These are phyloP conservation scores for Tipula lateralis DNA, from an alignment of 2,888 invertebrate genomes.

Conservation along the genomic window DNA sequence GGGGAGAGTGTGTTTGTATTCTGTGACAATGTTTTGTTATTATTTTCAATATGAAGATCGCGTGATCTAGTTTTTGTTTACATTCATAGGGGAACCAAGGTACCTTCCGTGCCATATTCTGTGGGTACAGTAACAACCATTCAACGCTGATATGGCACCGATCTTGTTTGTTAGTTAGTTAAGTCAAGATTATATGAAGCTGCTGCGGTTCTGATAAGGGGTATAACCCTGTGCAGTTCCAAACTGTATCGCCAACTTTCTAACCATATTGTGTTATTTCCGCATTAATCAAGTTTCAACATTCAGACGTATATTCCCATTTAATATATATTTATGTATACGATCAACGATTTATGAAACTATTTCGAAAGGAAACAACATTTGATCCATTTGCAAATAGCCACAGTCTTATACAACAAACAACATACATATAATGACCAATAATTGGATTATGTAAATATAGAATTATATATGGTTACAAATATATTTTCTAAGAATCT, in stretches of 20 bases:
- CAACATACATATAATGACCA: not conserved
- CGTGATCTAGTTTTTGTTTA: not conserved
- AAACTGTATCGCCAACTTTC: not conserved
- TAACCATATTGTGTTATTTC: not conserved
- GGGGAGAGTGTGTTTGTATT: not conserved
- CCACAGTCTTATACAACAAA: not conserved
- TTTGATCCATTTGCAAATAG: not conserved
- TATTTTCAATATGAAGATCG: not conserved
- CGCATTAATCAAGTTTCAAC: not conserved
- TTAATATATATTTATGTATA: not conserved
- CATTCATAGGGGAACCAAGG: too few species aligned
- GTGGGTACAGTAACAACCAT: too few species aligned
- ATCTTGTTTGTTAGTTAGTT: too few species aligned
- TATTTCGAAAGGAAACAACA: not conserved
- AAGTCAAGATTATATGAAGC: too few species aligned
- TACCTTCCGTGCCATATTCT: too few species aligned
- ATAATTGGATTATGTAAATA: slow-evolving; percentile 1
- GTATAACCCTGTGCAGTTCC: not conserved
- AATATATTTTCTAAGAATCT: not conserved
- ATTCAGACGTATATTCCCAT: not conserved
- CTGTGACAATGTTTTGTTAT: not conserved
- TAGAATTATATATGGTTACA: not conserved
- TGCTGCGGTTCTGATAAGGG: too few species aligned
- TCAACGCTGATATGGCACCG: too few species aligned
- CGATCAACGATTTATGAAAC: not conserved